phyloP scores from a whole-genome alignment of 2,888 invertebrate species.

The Lithophane semibrunnea region DNA sequence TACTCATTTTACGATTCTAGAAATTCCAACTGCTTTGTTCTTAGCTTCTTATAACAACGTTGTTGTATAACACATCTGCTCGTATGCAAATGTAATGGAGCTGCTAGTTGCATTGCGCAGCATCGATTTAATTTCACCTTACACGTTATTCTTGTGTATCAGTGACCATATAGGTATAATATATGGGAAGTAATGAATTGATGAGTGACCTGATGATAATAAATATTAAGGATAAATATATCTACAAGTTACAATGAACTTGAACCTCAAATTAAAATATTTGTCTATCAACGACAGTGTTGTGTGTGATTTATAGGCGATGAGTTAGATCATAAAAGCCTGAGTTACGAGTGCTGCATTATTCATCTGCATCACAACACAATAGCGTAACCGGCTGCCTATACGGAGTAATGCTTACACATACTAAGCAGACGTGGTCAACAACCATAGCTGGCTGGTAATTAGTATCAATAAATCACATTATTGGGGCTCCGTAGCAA shows the following conservation, averaged over 20 bases:
- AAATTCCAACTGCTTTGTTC: slow-evolving; percentile 37
- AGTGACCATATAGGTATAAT: neutral
- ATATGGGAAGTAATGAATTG: slow-evolving; percentile 7
- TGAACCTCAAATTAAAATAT: slow-evolving; percentile 65
- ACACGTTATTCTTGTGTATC: slow-evolving; percentile 16
- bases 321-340: slow-evolving; percentile 75
- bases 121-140: slow-evolving; percentile 30
- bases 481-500: slow-evolving; percentile 42
- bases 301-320: slow-evolving; percentile 73
- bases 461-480: slow-evolving; percentile 65
- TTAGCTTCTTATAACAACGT: slow-evolving; percentile 23
- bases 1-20: slow-evolving; percentile 33
- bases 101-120: slow-evolving; percentile 29
- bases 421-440: slow-evolving; percentile 73
- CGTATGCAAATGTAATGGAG: slow-evolving; percentile 34
- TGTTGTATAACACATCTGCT: slow-evolving; percentile 24
- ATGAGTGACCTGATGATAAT: slow-evolving; percentile 6
- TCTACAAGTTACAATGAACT: slow-evolving; percentile 62
- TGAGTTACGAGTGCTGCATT: slow-evolving; percentile 79
- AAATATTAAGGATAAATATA: slow-evolving; percentile 21
- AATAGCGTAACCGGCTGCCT: slow-evolving; percentile 73
- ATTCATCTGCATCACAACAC: slow-evolving; percentile 77
- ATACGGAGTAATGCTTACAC: slow-evolving; percentile 75
- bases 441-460: slow-evolving; percentile 64
- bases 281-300: slow-evolving; percentile 67